Conservation (phyloP, 2,888 invertebrate genomes). For the Ectemnius continuus region DNA sequence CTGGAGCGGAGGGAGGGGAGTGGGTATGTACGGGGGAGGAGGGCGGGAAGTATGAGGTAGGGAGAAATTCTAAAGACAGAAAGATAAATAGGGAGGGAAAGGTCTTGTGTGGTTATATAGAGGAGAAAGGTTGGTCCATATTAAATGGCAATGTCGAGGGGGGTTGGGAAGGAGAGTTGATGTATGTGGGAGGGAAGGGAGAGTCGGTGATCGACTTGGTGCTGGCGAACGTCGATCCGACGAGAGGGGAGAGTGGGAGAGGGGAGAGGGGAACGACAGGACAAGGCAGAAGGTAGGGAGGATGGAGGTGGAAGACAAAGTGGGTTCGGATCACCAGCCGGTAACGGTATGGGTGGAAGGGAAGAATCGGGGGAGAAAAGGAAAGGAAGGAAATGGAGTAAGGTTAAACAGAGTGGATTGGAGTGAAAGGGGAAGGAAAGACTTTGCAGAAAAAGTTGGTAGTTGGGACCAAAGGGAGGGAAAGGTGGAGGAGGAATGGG, state of each 20-base stretch:
- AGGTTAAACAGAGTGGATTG: neutral
- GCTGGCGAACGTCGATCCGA: no score
- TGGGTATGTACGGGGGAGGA: conserved; percentile 11
- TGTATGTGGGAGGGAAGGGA: neutral
- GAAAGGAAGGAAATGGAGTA: neutral
- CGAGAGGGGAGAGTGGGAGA: no score
- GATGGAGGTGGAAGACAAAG: neutral
- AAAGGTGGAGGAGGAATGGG: neutral
- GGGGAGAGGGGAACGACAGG: neutral
- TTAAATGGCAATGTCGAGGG: neutral
- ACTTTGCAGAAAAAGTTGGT: neutral
- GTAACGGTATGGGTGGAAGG: neutral
- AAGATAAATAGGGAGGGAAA: neutral
- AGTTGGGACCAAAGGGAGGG: neutral
- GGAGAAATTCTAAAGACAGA: neutral
- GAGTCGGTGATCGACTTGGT: neutral
- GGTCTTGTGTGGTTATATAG: neutral
- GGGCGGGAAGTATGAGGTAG: neutral
- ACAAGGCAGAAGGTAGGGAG: neutral
- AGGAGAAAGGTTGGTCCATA: neutral
- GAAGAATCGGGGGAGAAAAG: neutral
- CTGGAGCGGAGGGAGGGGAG: conserved; percentile 8
- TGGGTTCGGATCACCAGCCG: neutral
- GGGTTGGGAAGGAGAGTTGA: neutral
- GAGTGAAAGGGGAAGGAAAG: neutral